A percentile compares a stretch with the other conserved stretches of the same genome.
Evolutionary conservation across 2,797 vertebrate genomes (phyloP).

Genomic region (Falco naumanni): DNA sequence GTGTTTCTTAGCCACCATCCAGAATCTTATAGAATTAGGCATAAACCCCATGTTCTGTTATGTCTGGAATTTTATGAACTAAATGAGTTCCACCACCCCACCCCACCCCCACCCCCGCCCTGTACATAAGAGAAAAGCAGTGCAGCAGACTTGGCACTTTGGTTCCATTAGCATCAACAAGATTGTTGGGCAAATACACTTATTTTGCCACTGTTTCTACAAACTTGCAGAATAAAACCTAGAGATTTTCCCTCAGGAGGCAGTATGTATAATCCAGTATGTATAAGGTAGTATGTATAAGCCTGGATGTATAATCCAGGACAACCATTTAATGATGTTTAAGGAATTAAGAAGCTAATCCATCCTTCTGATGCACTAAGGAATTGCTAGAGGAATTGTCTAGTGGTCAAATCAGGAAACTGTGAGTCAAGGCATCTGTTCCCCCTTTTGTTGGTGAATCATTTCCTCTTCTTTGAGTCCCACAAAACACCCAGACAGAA

Average conservation of each 20-base stretch:
- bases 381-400: slow-evolving; percentile 31
- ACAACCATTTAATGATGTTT: neutral
- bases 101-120: no score
- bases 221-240: neutral
- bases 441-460: slow-evolving; percentile 58
- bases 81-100: neutral
- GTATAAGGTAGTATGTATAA: neutral
- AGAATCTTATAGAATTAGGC: neutral
- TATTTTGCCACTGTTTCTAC: neutral
- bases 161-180: neutral
- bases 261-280: neutral
- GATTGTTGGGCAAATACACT: neutral
- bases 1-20: neutral
- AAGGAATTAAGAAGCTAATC: slow-evolving; percentile 22
- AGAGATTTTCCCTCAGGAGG: neutral
- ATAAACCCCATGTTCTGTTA: neutral
- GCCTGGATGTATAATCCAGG: neutral
- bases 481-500: slow-evolving; percentile 50
- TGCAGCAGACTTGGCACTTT: neutral
- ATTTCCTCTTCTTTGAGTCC: slow-evolving; percentile 43
- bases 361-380: slow-evolving; percentile 22
- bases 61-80: neutral
- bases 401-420: slow-evolving; percentile 54
- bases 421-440: slow-evolving; percentile 41
- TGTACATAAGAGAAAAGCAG: neutral